Evolutionary conservation across 2,113 vertebrate genomes (phyloP), one percentile per base, ranked within the genome.

Genomic region (Bos indicus): DNA sequence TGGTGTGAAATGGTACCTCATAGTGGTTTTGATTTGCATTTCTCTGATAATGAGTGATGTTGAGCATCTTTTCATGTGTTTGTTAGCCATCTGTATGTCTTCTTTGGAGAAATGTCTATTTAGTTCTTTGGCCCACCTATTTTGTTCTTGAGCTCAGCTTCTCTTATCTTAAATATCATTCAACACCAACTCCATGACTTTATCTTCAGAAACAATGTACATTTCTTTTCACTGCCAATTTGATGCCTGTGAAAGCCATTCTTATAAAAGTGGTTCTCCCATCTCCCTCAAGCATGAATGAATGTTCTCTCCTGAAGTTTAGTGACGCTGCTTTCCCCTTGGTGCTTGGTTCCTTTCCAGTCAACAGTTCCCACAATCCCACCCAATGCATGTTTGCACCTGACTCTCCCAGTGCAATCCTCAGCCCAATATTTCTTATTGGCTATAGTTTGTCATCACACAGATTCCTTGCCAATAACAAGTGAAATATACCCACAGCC

Each of bases 381-480:
- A 54, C 86, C 59, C 30, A 84, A 36, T 43, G 56, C 17, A 4
- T 51, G 7, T 57, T 86, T 82, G 43, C 13, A 78, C 62, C 12
- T 43, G 56, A 95, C 7, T 74, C 46, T 87, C 36, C 67, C 30
- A 78, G 51, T 1, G 26, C 17, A 84, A 21, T 82, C 88, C 43
- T 83, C 81, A 78, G 36, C 28, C 87, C 57, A 74, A 54, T 51
- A 93, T 96, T 96, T 97, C 78, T 86, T 62, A 64, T 78, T 21
- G 43, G 90, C 9, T 85, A 17, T 17, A 89, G 64, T 19, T 86
- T 83, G 33, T 26, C 19, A 33, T 64, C 84, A 54, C 67, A 87
- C 21, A 93, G 36, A 94, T 91, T 92, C 91, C 82, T 97, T 97
- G 82, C 93, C 86, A 97, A 93, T 87, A 80, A 82, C 60, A 52